phyloP scores from a whole-genome alignment of 2,888 invertebrate genomes.

The Tholera decimalis region DNA sequence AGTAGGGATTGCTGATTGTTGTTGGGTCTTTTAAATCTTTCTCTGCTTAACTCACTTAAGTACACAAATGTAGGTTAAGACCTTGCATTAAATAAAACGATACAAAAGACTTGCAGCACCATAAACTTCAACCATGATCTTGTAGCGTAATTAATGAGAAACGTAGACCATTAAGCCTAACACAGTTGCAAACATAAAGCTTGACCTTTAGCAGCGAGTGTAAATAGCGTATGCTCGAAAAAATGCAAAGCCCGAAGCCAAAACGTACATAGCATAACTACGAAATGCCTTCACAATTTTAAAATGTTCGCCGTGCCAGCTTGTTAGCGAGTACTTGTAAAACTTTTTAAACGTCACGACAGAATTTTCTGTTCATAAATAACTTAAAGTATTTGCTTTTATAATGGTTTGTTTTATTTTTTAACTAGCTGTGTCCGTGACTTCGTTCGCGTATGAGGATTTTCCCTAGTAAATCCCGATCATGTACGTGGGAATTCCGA shows the following conservation, averaged over 20 bases:
- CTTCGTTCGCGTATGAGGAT: too few relatives aligned
- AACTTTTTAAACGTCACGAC: neutral
- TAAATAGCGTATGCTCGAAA: slow-evolving; percentile 10
- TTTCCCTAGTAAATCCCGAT: too few relatives aligned
- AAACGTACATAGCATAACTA: slow-evolving; percentile 9
- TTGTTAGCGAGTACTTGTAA: slow-evolving; percentile 12
- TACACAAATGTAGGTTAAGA: neutral
- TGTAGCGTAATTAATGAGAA: slow-evolving; percentile 33
- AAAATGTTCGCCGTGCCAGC: slow-evolving; percentile 13
- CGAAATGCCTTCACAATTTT: neutral
- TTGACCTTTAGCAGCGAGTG: slow-evolving; percentile 39
- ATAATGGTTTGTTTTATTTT: neutral
- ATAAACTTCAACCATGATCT: slow-evolving; percentile 10
- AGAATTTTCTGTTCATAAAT: neutral
- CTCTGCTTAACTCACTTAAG: neutral
- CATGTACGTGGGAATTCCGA: too few relatives aligned
- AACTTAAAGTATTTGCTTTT: neutral
- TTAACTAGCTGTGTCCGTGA: too few relatives aligned
- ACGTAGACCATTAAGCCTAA: slow-evolving; percentile 33
- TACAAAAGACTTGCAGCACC: slow-evolving; percentile 1
- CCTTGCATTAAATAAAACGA: neutral
- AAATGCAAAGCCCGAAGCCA: slow-evolving; percentile 16
- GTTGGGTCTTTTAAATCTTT: too few relatives aligned
- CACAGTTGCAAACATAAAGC: slow-evolving; percentile 2
- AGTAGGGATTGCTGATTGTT: too few relatives aligned